These are phyloP conservation scores for Stylophora pistillata DNA, from an alignment of 64 coral and sea anemone species.

Conservation along the genomic window DNA sequence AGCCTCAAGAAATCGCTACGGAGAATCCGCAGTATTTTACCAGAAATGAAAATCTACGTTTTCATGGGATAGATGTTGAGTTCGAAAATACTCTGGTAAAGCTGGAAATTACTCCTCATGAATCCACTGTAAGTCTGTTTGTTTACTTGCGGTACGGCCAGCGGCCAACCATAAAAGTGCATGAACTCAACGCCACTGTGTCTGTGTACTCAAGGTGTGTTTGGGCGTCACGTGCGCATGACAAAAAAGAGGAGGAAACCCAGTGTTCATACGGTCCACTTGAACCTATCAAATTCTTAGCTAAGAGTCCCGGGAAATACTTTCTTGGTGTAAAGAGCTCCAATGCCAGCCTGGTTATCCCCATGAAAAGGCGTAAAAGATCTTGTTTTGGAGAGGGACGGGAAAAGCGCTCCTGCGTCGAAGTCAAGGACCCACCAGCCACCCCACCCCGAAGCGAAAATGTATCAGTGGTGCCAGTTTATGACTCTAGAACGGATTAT, in stretches of 20 bases:
- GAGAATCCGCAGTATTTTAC: conserved; percentile 34
- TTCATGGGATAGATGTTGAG: not conserved
- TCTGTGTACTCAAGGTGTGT: not conserved
- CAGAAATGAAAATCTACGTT: not conserved
- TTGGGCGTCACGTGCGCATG: not conserved
- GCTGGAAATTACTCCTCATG: not conserved
- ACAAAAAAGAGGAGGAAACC: not conserved
- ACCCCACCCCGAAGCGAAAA: not conserved
- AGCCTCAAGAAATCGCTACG: not conserved
- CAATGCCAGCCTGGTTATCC: not conserved
- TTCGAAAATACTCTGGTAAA: not conserved
- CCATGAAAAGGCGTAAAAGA: not conserved
- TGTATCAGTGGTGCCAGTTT: conserved; percentile 22
- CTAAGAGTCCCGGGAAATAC: not conserved
- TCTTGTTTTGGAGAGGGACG: conserved; percentile 63
- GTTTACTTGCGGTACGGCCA: not conserved
- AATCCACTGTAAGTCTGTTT: not conserved
- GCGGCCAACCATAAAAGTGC: not conserved
- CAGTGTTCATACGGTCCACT: not conserved
- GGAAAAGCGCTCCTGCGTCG: conserved; percentile 59
- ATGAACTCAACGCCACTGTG: not conserved
- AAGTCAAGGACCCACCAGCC: conserved; percentile 41
- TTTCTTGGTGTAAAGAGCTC: not conserved
- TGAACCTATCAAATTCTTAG: not conserved
- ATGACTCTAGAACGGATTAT: conserved; percentile 30